Evolutionary conservation across 2,113 vertebrate species (phyloP).

Genomic region (Apaloderma vittatum): DNA sequence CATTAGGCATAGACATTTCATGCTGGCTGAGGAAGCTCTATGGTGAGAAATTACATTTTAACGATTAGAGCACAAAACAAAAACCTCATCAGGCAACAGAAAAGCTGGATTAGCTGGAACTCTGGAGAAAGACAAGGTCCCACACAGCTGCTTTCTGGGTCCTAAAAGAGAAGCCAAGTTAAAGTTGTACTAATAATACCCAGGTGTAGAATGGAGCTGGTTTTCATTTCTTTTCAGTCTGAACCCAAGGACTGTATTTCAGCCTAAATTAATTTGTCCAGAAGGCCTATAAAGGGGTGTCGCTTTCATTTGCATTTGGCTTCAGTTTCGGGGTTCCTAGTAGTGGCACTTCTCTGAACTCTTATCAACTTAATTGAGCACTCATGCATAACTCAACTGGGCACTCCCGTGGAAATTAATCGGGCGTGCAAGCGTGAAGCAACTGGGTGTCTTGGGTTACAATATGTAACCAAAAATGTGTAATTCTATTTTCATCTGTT

Average conservation of each 20-base stretch:
- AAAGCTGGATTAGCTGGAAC: not conserved
- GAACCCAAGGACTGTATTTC: not conserved
- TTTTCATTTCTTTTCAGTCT: slow-evolving; percentile 8
- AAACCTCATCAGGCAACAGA: not conserved
- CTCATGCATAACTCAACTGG: not conserved
- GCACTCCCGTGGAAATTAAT: not conserved
- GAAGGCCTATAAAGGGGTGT: not conserved
- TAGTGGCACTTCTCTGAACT: not conserved
- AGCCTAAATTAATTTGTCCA: not conserved
- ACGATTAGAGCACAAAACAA: not conserved
- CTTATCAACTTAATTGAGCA: not conserved
- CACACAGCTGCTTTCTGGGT: not conserved
- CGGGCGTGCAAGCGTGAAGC: not conserved
- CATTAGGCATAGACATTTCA: not conserved
- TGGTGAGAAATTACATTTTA: not conserved
- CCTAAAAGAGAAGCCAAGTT: not conserved
- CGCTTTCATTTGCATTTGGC: slow-evolving; percentile 1
- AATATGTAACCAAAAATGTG: too few relatives aligned
- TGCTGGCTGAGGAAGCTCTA: not conserved
- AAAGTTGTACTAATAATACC: not conserved
- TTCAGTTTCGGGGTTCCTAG: not conserved
- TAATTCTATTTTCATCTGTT: too few relatives aligned
- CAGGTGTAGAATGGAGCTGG: not conserved
- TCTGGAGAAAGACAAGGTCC: not conserved
- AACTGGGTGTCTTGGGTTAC: too few relatives aligned